Conservation (phyloP, 2,888 invertebrate species). For the Phyto melanocephala region DNA sequence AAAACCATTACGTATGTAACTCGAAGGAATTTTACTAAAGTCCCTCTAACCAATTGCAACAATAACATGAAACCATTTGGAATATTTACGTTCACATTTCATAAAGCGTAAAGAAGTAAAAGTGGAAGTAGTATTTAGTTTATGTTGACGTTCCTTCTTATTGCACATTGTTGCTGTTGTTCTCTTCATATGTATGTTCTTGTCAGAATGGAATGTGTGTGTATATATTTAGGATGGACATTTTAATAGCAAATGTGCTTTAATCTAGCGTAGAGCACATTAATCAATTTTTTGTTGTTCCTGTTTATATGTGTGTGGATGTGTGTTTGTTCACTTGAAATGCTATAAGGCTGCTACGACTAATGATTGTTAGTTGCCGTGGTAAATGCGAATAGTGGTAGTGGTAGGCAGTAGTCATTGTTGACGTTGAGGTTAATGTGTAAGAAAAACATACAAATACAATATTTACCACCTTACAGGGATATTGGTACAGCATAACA, state of each 20-base stretch:
- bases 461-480: constrained; percentile 61
- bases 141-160: neutral
- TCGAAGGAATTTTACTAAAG: constrained; percentile 1
- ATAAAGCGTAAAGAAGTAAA: constrained; percentile 16
- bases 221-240: constrained; percentile 8
- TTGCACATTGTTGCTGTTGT: constrained; percentile 15
- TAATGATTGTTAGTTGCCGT: constrained; percentile 20
- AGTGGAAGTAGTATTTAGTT: constrained; percentile 3
- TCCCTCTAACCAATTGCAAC: neutral
- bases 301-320: neutral
- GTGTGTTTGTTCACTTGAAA: neutral
- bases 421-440: constrained; percentile 36
- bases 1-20: neutral
- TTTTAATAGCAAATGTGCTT: constrained; percentile 66
- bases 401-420: constrained; percentile 15
- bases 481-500: constrained; percentile 59
- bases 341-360: constrained; percentile 26
- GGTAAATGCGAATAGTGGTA: constrained; percentile 9
- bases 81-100: constrained; percentile 4
- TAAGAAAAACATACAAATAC: constrained; percentile 35
- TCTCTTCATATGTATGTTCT: constrained; percentile 9
- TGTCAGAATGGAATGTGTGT: neutral
- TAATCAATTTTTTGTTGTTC: constrained; percentile 70
- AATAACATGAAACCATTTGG: neutral
- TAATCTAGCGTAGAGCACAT: constrained; percentile 69